phyloP scores from a whole-genome alignment of 2,113 vertebrate genomes.

The Theristicus caerulescens region DNA sequence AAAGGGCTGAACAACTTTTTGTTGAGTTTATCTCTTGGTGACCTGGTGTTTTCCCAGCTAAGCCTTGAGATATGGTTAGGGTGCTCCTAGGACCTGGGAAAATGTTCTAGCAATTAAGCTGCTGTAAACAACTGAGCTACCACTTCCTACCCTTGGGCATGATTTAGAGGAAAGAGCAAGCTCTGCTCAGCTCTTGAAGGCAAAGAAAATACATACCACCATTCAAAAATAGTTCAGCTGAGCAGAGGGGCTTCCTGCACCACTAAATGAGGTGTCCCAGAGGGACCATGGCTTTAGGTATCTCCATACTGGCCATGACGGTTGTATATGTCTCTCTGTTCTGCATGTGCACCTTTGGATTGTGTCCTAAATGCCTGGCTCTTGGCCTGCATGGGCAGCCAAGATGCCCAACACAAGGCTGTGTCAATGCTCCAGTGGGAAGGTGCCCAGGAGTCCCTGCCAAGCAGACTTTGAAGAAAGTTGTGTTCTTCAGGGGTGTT shows the following conservation, averaged over 20 bases:
- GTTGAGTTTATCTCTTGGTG: not conserved
- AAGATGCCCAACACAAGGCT: not conserved
- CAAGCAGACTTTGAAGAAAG: not conserved
- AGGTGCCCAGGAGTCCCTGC: not conserved
- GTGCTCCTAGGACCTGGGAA: not conserved
- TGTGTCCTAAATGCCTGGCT: not conserved
- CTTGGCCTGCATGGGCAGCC: not conserved
- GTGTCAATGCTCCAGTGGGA: not conserved
- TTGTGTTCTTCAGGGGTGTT: not conserved
- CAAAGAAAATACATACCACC: not conserved
- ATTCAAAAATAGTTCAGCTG: not conserved
- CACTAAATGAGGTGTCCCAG: not conserved
- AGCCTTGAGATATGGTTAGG: not conserved
- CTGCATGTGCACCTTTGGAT: not conserved
- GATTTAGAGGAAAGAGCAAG: not conserved
- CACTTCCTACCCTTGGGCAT: not conserved
- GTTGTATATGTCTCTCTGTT: not conserved
- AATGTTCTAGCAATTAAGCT: not conserved
- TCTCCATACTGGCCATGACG: accelerated
- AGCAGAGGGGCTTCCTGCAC: not conserved
- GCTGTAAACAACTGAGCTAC: not conserved
- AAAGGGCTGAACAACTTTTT: not conserved
- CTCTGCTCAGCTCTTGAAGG: not conserved
- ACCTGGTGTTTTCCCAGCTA: not conserved
- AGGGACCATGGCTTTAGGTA: not conserved